Evolutionary conservation across 2,888 invertebrate genomes (phyloP), one percentile per base, ranked within the genome.

Genomic region (Onchidella celtica): DNA sequence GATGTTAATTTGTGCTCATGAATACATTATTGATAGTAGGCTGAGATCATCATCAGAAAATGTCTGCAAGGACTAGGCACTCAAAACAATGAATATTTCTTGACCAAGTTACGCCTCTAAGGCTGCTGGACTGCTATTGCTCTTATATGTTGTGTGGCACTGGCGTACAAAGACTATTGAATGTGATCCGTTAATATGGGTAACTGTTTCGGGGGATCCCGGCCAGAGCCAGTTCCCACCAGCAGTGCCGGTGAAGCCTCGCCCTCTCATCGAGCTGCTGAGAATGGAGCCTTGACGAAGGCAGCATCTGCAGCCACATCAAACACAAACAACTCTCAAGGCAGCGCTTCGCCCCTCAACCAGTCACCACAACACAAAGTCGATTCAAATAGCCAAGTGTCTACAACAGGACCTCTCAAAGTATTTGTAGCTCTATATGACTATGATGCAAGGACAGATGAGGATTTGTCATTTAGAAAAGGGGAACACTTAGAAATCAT

Each of bases 361-460:
- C 83, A 83, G 66, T 85, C 85, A n/a, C 85, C 85, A 32, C 83
- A 84, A 32, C 85, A 84, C 70, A 83, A 83, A 61, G 74, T 74
- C 72, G 82, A 84, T 27, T 76, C 82, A 57, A 63, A 36, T 11
- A 69, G 38, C 32, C 79, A 82, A 74, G 85, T 82, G 24, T 55
- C 84, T 2, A 66, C 84, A 68, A 77, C 85, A 1, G 82, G 87
- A 3, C 85, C 80, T 47, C 66, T 83, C 86, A 97, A 98, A 94
- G 97, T 98, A 92, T 99, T 98, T 94, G 97, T 99, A 83, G 99
- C 99, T 79, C 95, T 99, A 82, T 99, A 99, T 94, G 99, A 99
- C 94, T 99, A 99, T 94, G 99, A 99, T 95, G 99, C 99, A 68
- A 95, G 99, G 91, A 99, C 99, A 70, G 99, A 99, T 93, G 99